phyloP scores from a whole-genome alignment of 1,140 invertebrate genomes.

The Neotoxoptera formosana region DNA sequence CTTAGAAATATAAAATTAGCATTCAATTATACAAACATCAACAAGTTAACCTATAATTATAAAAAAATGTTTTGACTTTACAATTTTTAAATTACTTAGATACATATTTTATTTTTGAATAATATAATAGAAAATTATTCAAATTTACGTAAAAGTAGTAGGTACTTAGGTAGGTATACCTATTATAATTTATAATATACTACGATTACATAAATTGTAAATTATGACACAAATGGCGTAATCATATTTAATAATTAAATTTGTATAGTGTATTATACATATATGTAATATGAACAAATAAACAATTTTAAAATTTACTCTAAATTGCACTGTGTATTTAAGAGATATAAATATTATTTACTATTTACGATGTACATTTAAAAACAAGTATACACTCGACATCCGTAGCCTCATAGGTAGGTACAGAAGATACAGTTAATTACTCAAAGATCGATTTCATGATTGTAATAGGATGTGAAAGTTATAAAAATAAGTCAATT shows the following conservation, averaged over 20 bases:
- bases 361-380: not conserved
- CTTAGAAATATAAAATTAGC: not conserved
- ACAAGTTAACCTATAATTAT: no score
- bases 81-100: no score
- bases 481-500: no score
- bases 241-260: not conserved
- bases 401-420: not conserved
- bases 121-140: no score
- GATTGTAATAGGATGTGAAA: not conserved
- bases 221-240: no score
- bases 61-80: not conserved
- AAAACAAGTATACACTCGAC: not conserved
- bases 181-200: not conserved
- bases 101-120: no score
- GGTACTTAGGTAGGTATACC: no score
- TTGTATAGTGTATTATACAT: not conserved
- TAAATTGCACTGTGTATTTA: not conserved
- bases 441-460: not conserved
- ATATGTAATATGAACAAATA: not conserved
- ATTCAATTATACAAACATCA: not conserved
- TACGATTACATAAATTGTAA: no score
- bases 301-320: not conserved
- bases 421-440: not conserved
- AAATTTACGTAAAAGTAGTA: not conserved
- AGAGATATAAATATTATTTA: not conserved